A percentile compares a stretch with the other conserved stretches of the same genome.
These are phyloP conservation scores for Tortrix viridana DNA, from an alignment of 2,888 invertebrate genomes.

Conservation along the genomic window DNA sequence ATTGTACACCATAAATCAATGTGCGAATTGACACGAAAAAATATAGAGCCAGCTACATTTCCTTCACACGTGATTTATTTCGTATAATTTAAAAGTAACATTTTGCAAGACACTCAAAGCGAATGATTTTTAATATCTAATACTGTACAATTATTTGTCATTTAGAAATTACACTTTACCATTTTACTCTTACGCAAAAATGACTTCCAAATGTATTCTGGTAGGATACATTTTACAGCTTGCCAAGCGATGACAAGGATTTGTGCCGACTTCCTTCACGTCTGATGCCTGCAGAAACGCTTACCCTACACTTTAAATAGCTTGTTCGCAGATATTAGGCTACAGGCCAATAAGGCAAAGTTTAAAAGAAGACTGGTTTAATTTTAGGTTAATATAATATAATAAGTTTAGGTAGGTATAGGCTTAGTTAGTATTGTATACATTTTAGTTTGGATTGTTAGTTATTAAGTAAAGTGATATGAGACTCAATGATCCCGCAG, in stretches of 20 bases:
- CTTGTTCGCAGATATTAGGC: too few relatives aligned
- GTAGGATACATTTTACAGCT: slow-evolving; percentile 6
- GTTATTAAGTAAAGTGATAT: too few relatives aligned
- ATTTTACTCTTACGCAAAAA: slow-evolving; percentile 42
- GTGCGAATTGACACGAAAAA: slow-evolving; percentile 3
- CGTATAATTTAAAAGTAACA: slow-evolving; percentile 35
- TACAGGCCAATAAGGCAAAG: too few relatives aligned
- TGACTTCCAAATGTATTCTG: slow-evolving; percentile 3
- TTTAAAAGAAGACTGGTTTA: too few relatives aligned
- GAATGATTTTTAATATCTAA: slow-evolving; percentile 45
- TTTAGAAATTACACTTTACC: slow-evolving; percentile 80
- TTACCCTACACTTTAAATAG: too few relatives aligned
- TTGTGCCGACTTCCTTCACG: neutral
- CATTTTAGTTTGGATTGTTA: too few relatives aligned
- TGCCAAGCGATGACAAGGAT: slow-evolving; percentile 9
- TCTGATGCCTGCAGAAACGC: too few relatives aligned
- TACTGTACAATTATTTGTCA: slow-evolving; percentile 74
- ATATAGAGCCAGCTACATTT: slow-evolving; percentile 11
- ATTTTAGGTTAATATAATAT: too few relatives aligned
- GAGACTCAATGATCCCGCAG: too few relatives aligned
- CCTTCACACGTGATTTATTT: neutral
- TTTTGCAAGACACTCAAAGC: slow-evolving; percentile 47
- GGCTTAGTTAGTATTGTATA: too few relatives aligned
- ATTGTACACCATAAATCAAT: neutral
- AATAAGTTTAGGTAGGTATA: too few relatives aligned